phyloP scores from a whole-genome alignment of 2,113 vertebrate genomes.

The Cygnus atratus region DNA sequence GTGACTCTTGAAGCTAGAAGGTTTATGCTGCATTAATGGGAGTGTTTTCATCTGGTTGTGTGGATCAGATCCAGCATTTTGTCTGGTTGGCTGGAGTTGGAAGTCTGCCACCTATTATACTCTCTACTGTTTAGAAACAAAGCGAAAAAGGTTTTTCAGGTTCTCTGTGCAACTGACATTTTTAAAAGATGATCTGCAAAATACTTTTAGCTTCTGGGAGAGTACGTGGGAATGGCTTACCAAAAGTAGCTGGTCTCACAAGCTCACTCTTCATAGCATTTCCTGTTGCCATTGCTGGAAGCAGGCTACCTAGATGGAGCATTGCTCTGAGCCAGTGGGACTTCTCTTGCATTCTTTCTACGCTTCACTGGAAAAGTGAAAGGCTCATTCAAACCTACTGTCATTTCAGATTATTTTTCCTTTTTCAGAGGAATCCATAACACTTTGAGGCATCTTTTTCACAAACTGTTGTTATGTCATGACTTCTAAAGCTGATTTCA shows the following conservation, averaged over 20 bases:
- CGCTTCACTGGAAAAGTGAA: constrained; percentile 4
- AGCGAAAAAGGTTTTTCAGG: background rate
- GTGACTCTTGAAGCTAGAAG: background rate
- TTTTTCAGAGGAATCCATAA: constrained; percentile 10
- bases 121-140: constrained; percentile 2
- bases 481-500: constrained; percentile 63
- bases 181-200: background rate
- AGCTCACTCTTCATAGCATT: background rate
- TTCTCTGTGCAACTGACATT: background rate
- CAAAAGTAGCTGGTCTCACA: background rate
- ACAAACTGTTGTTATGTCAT: constrained; percentile 34
- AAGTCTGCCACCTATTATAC: constrained; percentile 9
- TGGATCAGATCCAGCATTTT: constrained; percentile 53
- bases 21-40: background rate
- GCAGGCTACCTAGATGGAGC: background rate
- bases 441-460: constrained; percentile 39
- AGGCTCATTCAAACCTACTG: constrained; percentile 6
- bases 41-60: constrained; percentile 11
- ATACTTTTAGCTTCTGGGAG: background rate
- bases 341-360: background rate
- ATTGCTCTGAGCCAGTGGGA: background rate
- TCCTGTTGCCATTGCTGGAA: background rate
- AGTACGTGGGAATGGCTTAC: background rate
- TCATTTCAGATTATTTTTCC: constrained; percentile 17
- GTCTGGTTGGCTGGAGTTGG: background rate